Percentiles rank a stretch among this genome's conserved stretches.
These are phyloP conservation scores for Tetramorium simillimum DNA, from an alignment of 1,140 invertebrate genomes.

Conservation along the genomic window DNA sequence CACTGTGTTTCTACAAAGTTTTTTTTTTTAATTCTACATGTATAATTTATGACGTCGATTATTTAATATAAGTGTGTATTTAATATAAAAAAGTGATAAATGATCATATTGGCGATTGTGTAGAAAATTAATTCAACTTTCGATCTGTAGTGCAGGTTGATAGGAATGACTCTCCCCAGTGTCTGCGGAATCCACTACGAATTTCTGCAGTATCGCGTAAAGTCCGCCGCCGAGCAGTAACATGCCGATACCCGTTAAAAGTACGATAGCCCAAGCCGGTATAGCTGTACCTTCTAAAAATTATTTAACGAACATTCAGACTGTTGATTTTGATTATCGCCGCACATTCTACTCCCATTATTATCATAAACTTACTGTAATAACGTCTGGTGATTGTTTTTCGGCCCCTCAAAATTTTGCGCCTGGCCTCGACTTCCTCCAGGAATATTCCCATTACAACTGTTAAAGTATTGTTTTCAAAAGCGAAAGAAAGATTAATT, in stretches of 20 bases:
- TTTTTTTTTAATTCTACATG: constrained; percentile 26
- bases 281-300: constrained; percentile 88
- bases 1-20: constrained; percentile 62
- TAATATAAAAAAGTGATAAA: background rate
- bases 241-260: constrained; percentile 89
- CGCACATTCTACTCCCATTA: background rate
- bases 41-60: constrained; percentile 41
- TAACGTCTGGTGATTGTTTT: constrained; percentile 91
- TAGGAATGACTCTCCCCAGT: constrained; percentile 74
- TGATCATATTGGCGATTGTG: background rate
- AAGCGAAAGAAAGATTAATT: constrained; percentile 12
- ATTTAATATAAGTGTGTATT: constrained; percentile 21
- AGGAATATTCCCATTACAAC: constrained; percentile 88
- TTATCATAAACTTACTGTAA: constrained; percentile 87
- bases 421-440: constrained; percentile 89
- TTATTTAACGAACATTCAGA: background rate
- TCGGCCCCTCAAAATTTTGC: constrained; percentile 90
- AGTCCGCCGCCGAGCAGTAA: constrained; percentile 88
- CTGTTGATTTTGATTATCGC: background rate
- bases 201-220: constrained; percentile 89
- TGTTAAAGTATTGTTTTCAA: constrained; percentile 79
- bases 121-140: constrained; percentile 71
- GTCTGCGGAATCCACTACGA: constrained; percentile 84
- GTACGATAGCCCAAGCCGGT: constrained; percentile 90
- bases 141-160: constrained; percentile 81